A percentile compares a stretch with the other conserved stretches of the same genome.
Evolutionary conservation across 2,888 invertebrate species (phyloP).

Genomic region (Daptonema setosum): DNA sequence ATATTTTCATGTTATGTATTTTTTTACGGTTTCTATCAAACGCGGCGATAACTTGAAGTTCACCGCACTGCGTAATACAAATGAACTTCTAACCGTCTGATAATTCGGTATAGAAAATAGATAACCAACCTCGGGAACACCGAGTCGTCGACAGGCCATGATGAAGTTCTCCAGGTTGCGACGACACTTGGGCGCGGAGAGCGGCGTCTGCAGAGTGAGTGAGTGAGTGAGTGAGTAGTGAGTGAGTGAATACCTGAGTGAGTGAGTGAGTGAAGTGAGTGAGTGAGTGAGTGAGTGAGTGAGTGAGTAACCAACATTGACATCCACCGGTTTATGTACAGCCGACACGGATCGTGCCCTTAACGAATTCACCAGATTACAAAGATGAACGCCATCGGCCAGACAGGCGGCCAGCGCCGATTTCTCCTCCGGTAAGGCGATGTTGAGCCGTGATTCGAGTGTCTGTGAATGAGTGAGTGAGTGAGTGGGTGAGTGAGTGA

Average conservation of each 20-base stretch:
- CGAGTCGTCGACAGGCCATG: constrained; percentile 74
- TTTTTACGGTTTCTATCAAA: too few relatives aligned
- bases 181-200: constrained; percentile 79
- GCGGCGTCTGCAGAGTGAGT: constrained; percentile 52
- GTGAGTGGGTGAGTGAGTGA: too few relatives aligned
- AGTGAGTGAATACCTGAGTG: too few relatives aligned
- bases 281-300: too few relatives aligned
- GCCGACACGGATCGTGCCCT: constrained; percentile 69
- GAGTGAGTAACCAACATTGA: too few relatives aligned
- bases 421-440: constrained; percentile 63
- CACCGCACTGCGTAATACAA: too few relatives aligned
- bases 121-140: constrained; percentile 66
- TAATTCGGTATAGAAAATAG: background rate
- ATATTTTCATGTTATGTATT: too few relatives aligned
- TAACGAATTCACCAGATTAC: constrained; percentile 79
- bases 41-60: too few relatives aligned
- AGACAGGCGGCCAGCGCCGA: constrained; percentile 44
- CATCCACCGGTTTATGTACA: constrained; percentile 58
- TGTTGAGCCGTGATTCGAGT: constrained; percentile 66
- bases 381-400: constrained; percentile 73
- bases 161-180: constrained; percentile 84
- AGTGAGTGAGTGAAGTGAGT: too few relatives aligned
- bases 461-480: too few relatives aligned
- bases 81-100: too few relatives aligned
- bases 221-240: too few relatives aligned